phyloP scores from a whole-genome alignment of 2,888 invertebrate genomes.

The Carcina quercana region DNA sequence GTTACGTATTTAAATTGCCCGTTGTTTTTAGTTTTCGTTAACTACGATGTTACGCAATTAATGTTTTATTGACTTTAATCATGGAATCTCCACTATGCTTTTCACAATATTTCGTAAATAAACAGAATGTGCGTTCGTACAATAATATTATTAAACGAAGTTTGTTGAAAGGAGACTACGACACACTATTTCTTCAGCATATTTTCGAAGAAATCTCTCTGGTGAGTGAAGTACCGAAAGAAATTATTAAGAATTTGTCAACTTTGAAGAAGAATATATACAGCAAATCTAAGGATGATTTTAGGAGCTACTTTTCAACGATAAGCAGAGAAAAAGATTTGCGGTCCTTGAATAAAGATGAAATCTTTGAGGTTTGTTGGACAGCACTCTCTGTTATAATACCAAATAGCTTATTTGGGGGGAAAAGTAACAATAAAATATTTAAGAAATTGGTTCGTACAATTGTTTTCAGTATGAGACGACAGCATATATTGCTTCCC shows the following conservation, averaged over 20 bases:
- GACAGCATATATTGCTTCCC: constrained; percentile 40
- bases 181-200: constrained; percentile 21
- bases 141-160: constrained; percentile 39
- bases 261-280: constrained; percentile 35
- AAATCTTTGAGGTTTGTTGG: constrained; percentile 35
- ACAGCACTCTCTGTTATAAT: constrained; percentile 40
- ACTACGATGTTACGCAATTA: neutral
- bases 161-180: constrained; percentile 29
- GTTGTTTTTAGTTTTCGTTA: neutral
- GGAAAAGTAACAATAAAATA: constrained; percentile 41
- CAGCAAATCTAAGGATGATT: constrained; percentile 37
- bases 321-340: constrained; percentile 19
- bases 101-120: constrained; percentile 52
- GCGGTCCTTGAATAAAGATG: constrained; percentile 33
- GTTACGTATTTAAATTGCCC: neutral
- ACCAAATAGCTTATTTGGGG: constrained; percentile 43
- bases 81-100: constrained; percentile 44
- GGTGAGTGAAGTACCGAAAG: constrained; percentile 27
- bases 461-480: constrained; percentile 51
- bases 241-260: constrained; percentile 28
- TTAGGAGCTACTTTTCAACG: constrained; percentile 35
- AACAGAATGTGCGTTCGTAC: constrained; percentile 55
- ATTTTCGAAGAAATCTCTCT: constrained; percentile 29
- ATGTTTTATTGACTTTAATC: neutral
- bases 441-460: constrained; percentile 37